A percentile compares a stretch with the other conserved stretches of the same genome.
phyloP scores from a whole-genome alignment of 2,113 vertebrate genomes.

The human region GRCh38 chr3:28294501-28295000 shows the following conservation, averaged over 20 bases:
- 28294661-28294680: background rate
- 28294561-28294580: constrained; percentile 25
- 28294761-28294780: background rate
- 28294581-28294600: constrained; percentile 8
- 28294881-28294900: background rate
- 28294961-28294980: background rate
- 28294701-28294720: background rate
- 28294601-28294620: background rate
- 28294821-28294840: background rate
- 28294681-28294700: background rate
- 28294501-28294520: background rate
- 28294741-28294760: background rate
- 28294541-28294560: background rate
- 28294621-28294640: background rate
- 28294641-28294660: background rate
- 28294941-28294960: background rate
- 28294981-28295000: background rate
- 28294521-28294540: background rate
- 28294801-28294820: background rate
- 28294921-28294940: background rate
- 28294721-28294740: background rate
- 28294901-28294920: background rate
- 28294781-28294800: background rate
- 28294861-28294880: background rate
- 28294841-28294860: background rate